Conservation (phyloP, 2,113 vertebrate genomes). For the Alligator sinensis region DNA sequence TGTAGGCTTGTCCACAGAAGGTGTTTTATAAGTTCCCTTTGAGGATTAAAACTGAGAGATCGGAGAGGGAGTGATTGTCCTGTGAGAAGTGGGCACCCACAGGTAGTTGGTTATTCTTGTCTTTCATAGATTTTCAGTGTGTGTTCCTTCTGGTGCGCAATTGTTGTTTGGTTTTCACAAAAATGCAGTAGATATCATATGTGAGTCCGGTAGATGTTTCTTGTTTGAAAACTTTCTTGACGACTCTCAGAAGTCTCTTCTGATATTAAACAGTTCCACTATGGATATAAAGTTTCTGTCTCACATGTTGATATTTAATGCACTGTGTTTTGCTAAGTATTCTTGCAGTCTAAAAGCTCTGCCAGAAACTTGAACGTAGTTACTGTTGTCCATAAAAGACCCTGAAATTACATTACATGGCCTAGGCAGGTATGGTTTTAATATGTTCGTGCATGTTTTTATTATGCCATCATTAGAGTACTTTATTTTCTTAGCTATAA, state of each 20-base stretch:
- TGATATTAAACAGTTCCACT: slow-evolving; percentile 17
- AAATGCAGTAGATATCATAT: slow-evolving; percentile 18
- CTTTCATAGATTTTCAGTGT: no score
- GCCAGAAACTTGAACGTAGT: slow-evolving; percentile 19
- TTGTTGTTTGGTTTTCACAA: background rate
- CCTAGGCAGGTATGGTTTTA: background rate
- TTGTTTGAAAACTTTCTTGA: slow-evolving; percentile 37
- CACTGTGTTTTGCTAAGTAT: background rate
- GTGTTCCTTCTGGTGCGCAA: no score
- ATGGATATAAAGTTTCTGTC: slow-evolving; percentile 43
- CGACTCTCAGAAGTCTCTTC: slow-evolving; percentile 27
- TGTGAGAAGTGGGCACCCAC: no score
- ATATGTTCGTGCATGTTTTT: background rate
- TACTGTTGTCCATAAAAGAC: slow-evolving; percentile 1
- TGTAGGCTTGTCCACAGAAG: no score
- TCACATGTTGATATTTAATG: slow-evolving; percentile 37
- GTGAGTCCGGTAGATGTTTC: background rate
- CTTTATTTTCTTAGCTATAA: background rate
- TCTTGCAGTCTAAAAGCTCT: slow-evolving; percentile 1
- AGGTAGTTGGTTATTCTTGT: no score
- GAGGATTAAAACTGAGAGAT: no score
- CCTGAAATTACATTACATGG: background rate
- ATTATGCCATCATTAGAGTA: background rate
- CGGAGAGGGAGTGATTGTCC: no score
- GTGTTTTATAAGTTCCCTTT: no score